Evolutionary conservation across 1,140 invertebrate species (phyloP), one percentile per base, ranked within the genome.

Genomic region (Drosophila yakuba): DNA sequence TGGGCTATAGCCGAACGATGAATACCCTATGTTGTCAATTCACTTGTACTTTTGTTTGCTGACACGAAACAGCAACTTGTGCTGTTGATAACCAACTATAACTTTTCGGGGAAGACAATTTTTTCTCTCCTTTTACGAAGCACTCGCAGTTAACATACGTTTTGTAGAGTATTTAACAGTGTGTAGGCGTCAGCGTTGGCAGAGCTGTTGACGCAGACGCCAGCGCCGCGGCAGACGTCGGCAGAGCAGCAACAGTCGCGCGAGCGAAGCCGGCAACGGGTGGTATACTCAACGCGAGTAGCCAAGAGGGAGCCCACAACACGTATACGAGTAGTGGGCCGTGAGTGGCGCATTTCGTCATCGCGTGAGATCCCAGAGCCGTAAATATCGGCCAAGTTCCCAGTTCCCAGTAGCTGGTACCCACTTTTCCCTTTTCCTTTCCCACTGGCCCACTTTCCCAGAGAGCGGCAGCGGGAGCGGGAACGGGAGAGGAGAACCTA

Each of bases 261-360:
- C 32, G 10, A 56, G 8, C 45, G 41, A 61, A 45, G 55, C 48
- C 41, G 44, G 54, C 73, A 39, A 50, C 51, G 51, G 56, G 48
- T 52, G 25, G 67, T 71, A 69, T 71, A 52, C 54, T 39, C 51
- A 35, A 41, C 36, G 32, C 10, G 20, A 63, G 54, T 47, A 17
- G 43, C 43, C 17, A 20, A 45, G 43, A 23, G 63, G 51, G 28
- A 44, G 39, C 55, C 36, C 54, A 64, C 17, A 79, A 73, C 32
- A 23, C 50, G 64, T 68, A 68, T 68, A 66, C 64, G 64, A 68
- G 28, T 54, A 67, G 57, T 43, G 41, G 57, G 56, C 55, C 10
- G 39, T 20, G 20, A 51, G 56, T 43, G 51, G 39, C 60, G 75
- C 75, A 62, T 83, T 83, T 83, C 80, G 80, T 83, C 80, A 83